Evolutionary conservation across 2,113 vertebrate species (phyloP).

Genomic region (Megaceryle torquata): DNA sequence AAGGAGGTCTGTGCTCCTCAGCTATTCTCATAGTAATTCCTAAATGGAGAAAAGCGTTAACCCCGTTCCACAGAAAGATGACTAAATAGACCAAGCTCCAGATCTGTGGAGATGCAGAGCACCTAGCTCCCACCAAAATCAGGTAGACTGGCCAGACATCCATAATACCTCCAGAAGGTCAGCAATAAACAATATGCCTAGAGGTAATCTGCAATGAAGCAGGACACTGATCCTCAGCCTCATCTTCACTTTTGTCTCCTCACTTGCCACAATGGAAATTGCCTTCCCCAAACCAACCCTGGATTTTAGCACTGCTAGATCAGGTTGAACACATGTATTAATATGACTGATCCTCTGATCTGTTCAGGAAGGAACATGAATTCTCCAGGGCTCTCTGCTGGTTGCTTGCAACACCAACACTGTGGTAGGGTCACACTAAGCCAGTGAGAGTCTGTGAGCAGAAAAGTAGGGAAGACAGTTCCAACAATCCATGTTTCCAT

Average conservation of each 20-base stretch:
- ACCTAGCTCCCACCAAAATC: background rate
- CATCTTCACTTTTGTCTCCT: background rate
- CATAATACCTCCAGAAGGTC: background rate
- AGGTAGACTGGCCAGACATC: background rate
- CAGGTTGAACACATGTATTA: accelerated
- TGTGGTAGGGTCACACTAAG: background rate
- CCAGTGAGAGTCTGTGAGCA: background rate
- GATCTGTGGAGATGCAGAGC: background rate
- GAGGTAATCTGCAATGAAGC: background rate
- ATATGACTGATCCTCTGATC: background rate
- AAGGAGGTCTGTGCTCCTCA: background rate
- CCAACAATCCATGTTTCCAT: background rate
- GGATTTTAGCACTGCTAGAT: background rate
- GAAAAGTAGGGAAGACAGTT: background rate
- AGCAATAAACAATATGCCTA: background rate
- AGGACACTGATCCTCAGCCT: background rate
- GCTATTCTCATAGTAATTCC: background rate
- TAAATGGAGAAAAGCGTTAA: background rate
- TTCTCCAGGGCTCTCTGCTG: background rate
- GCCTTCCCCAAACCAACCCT: background rate
- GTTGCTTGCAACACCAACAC: background rate
- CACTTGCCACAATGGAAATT: background rate
- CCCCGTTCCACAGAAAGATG: background rate
- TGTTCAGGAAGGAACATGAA: background rate
- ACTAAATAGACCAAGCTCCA: background rate